phyloP scores from a whole-genome alignment of 2,888 invertebrate genomes.

The Zelleria hepariella region DNA sequence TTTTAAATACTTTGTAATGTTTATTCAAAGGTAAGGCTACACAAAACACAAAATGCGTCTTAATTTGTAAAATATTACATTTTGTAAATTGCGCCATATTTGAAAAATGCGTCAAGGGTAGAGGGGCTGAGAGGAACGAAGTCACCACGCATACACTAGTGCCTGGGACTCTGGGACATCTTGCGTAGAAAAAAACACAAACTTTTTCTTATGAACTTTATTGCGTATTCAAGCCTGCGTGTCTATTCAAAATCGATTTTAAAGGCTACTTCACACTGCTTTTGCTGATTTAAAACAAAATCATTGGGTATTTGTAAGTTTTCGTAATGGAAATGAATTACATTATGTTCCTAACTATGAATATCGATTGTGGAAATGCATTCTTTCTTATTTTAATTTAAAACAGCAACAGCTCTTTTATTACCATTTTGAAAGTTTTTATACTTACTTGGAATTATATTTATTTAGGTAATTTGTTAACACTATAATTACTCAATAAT shows the following conservation, averaged over 20 bases:
- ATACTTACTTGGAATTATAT: background rate
- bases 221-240: constrained; percentile 9
- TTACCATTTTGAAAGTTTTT: background rate
- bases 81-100: too few species aligned
- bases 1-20: too few species aligned
- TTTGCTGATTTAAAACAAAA: background rate
- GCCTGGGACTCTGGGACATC: too few species aligned
- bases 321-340: background rate
- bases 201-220: constrained; percentile 6
- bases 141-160: too few species aligned
- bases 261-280: background rate
- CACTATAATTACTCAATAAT: background rate
- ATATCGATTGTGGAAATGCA: too few species aligned
- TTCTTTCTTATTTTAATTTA: too few species aligned
- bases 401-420: background rate
- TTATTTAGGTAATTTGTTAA: background rate
- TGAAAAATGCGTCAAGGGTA: too few species aligned
- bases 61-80: too few species aligned
- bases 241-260: constrained; percentile 1
- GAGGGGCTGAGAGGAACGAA: too few species aligned
- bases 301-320: background rate
- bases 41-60: too few species aligned
- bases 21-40: too few species aligned
- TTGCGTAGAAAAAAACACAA: too few species aligned
- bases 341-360: background rate